Base-by-base conservation (phyloP, 1,140 invertebrate species). In the Orussus abietinus region DNA sequence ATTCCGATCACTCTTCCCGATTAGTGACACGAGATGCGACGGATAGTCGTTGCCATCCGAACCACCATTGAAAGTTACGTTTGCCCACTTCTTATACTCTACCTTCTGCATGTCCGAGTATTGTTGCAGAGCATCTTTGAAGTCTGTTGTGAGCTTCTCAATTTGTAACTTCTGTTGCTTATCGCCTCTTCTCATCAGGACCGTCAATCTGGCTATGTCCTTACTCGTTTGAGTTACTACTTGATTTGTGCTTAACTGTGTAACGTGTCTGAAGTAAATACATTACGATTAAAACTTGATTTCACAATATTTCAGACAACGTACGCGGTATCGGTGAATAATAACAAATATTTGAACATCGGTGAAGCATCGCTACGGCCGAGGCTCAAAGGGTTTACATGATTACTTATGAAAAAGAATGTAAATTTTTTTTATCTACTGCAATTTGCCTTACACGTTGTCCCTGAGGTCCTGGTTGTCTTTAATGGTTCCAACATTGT, bases 81-180 rank as follows among this genome's bases (percentile, higher is more conserved):
- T n/a, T n/a, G n/a, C n/a, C n/a, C n/a, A n/a, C n/a, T n/a, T n/a
- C n/a, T n/a, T n/a, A n/a, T n/a, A n/a, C n/a, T n/a, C n/a, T 72
- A 88, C 86, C 74, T 88, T 88, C 65, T 92, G 90, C 51, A 87
- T 75, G 10, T 75, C 66, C 29, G 84, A 83, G 57, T 92, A 94
- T 63, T 81, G 83, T 30, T 83, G 79, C 0, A 92, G 72, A 6
- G 86, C 82, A 53, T 86, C 84, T 48, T 82, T 82, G 60, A 92
- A 92, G 49, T 88, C 85, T 53, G 81, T 81, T 4, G 82, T 88
- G 1, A 94, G 74, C 65, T 87, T 82, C 50, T 90, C 88, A 29
- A 88, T 78, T 70, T 92, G 86, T 45, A 92, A 72, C 57, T 86
- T 88, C 54, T 87, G 84, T 40, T 85, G 80, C 58, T 89, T 86